Conservation (phyloP, 2,797 vertebrate genomes). For the Tachyglossus aculeatus region DNA sequence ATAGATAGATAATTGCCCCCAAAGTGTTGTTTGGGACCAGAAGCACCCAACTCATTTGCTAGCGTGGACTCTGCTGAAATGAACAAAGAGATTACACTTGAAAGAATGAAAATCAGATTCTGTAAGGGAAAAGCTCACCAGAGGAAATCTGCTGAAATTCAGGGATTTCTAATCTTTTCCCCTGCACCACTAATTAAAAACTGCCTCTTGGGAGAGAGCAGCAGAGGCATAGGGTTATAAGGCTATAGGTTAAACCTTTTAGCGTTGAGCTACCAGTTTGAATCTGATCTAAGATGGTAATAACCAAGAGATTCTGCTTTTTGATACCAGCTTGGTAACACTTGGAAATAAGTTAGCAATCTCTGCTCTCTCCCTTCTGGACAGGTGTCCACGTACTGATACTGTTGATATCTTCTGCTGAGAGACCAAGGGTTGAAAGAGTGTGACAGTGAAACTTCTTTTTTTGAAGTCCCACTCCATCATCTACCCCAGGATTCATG, state of each 20-base stretch:
- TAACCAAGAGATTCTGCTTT: constrained; percentile 21
- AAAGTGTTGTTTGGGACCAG: too few relatives aligned
- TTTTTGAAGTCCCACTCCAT: background rate
- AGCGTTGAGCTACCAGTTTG: constrained; percentile 18
- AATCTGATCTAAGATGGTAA: constrained; percentile 35
- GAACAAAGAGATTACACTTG: too few relatives aligned
- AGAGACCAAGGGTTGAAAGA: background rate
- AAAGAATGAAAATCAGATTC: too few relatives aligned
- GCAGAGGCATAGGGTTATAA: constrained; percentile 31
- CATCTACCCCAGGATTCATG: too few relatives aligned
- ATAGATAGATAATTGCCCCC: too few relatives aligned
- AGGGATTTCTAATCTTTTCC: constrained; percentile 43
- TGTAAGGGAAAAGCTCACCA: background rate
- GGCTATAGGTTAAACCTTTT: constrained; percentile 52
- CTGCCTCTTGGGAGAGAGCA: constrained; percentile 30
- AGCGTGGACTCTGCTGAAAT: too few relatives aligned
- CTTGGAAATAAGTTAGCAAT: constrained; percentile 21
- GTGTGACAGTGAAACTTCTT: background rate
- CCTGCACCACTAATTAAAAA: constrained; percentile 47
- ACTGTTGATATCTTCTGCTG: background rate
- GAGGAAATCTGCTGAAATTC: constrained; percentile 3
- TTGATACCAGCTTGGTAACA: constrained; percentile 30
- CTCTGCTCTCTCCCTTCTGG: constrained; percentile 6
- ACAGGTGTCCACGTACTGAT: constrained; percentile 4
- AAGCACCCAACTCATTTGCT: too few relatives aligned